Conservation (phyloP, 2,888 invertebrate genomes). For the Nasonovia ribisnigri region DNA sequence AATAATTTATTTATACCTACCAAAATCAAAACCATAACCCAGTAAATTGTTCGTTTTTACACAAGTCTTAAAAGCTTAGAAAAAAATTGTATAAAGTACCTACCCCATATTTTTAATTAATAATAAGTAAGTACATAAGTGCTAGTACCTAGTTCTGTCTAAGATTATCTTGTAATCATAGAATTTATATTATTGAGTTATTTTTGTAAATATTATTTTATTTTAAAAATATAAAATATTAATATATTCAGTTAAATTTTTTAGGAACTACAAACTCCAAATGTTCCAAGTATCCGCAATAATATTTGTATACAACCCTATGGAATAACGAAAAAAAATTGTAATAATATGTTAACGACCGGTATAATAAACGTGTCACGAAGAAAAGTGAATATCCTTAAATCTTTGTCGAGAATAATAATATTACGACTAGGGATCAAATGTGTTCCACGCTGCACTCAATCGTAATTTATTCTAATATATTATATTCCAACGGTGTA, state of each 20-base stretch:
- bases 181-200: no score
- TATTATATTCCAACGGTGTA: background rate
- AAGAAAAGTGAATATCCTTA: slow-evolving; percentile 15
- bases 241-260: background rate
- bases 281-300: background rate
- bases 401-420: slow-evolving; percentile 6
- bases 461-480: background rate
- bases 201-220: no score
- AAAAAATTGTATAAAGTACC: background rate
- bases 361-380: slow-evolving; percentile 16
- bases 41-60: background rate
- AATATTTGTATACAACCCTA: background rate
- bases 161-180: background rate
- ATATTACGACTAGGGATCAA: background rate
- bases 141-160: no score
- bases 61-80: background rate
- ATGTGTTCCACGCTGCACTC: background rate
- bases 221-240: no score
- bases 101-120: background rate
- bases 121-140: background rate
- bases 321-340: background rate
- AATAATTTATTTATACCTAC: background rate
- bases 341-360: background rate
- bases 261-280: background rate
- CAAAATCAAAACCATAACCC: background rate